Conservation (phyloP, 2,888 invertebrate species). For the Netelia fuscicornis region DNA sequence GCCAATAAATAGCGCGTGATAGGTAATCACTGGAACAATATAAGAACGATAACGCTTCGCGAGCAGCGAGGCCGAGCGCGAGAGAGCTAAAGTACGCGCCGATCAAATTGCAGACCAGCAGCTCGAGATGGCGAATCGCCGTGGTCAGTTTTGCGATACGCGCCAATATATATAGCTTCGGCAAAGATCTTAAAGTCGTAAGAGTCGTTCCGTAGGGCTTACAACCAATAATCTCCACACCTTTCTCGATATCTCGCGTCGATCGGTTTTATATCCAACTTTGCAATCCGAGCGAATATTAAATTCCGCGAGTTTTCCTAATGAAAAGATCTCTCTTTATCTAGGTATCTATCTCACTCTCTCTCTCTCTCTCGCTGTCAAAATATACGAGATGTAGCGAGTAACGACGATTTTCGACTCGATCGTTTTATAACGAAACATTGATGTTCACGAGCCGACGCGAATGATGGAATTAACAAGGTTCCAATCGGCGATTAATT, state of each 20-base stretch:
- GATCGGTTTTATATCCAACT: conserved; percentile 42
- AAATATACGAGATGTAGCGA: no score
- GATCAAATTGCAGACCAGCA: conserved; percentile 71
- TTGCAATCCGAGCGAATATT: neutral
- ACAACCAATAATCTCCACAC: conserved; percentile 48
- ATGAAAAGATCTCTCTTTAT: conserved; percentile 14
- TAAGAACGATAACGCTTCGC: conserved; percentile 69
- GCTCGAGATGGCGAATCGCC: conserved; percentile 4
- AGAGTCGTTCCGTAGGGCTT: neutral
- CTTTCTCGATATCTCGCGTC: conserved; percentile 51
- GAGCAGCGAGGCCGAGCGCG: neutral
- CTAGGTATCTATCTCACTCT: no score
- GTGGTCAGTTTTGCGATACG: conserved; percentile 14
- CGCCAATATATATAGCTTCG: neutral
- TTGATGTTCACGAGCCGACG: no score
- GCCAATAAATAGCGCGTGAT: conserved; percentile 74
- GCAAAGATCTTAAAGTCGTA: conserved; percentile 8
- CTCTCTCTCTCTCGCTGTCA: no score
- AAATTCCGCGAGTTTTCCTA: conserved; percentile 30
- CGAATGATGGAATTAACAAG: no score
- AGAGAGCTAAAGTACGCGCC: conserved; percentile 67
- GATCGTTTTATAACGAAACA: no score
- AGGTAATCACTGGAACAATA: conserved; percentile 72
- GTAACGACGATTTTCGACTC: no score
- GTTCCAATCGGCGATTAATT: no score